Evolutionary conservation across 2,113 vertebrate species (phyloP), one percentile per base, ranked within the genome.

Genomic region (Leucopsar rothschildi): DNA sequence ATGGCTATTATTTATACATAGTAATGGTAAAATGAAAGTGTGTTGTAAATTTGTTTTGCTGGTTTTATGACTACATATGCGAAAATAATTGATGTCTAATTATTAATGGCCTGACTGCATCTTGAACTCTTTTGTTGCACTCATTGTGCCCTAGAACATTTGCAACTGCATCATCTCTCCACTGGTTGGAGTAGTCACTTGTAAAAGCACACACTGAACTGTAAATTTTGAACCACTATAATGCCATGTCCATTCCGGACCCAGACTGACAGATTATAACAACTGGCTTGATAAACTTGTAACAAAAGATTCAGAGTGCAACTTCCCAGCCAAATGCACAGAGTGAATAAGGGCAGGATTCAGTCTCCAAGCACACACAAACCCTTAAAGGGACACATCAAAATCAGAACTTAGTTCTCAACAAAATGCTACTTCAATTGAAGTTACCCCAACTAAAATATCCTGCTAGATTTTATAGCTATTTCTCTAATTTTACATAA

Each of bases 361-460:
- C 3, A 55, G 20, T 11, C 29, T 57, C 28, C 20, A 69, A 21
- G 78, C 18, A 70, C 12, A 56, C 33, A 61, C 0, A 0, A 31
- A 2, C 2, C 5, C 7, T 66, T 63, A 66, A 42, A 47, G 5
- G 7, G 12, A 57, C 6, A 59, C 3, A 39, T 6, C 23, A 71
- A 86, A 80, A 64, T 29, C 52, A 78, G 18, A 83, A 66, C 6
- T 23, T 31, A 61, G 20, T 39, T 81, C 40, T 65, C 35, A 40
- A 40, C 10, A 90, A 35, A 37, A 68, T 31, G 14, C 20, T 70
- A 68, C 3, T 64, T 70, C 82, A 57, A 57, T 15, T 69, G 50
- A 45, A n/a, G 16, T 31, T 61, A 52, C 15, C 4, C 7, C 10
- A 86, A 10, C 5, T 49, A 35, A 91, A 77, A 68, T 23, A 63